Evolutionary conservation across 1,140 invertebrate genomes (phyloP).

Genomic region (Oreohelix idahoensis): DNA sequence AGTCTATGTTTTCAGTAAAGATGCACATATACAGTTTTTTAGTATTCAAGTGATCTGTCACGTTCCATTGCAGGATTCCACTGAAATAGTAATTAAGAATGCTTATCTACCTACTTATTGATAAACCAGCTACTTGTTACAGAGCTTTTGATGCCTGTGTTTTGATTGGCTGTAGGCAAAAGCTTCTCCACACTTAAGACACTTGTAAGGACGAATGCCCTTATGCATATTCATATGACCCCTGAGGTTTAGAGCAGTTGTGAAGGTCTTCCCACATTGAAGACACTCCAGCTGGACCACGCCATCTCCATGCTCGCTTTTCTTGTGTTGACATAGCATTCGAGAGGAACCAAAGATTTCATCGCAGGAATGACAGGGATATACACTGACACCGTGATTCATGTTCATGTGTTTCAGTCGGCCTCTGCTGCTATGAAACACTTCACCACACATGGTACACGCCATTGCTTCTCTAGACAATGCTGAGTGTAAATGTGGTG

Average conservation of each 20-base stretch:
- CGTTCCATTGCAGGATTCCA: too few relatives aligned
- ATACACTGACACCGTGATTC: slow-evolving; percentile 8
- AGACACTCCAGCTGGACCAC: slow-evolving; percentile 8
- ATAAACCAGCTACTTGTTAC: neutral
- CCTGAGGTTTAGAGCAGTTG: slow-evolving; percentile 10
- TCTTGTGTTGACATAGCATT: slow-evolving; percentile 13
- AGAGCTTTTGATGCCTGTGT: slow-evolving; percentile 25
- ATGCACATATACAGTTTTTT: too few relatives aligned
- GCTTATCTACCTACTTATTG: neutral
- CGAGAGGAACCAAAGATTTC: slow-evolving; percentile 20
- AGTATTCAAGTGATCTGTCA: too few relatives aligned
- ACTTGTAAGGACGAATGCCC: slow-evolving; percentile 14
- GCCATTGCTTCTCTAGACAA: neutral
- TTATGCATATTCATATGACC: slow-evolving; percentile 33
- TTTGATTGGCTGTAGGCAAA: slow-evolving; percentile 29
- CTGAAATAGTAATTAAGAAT: too few relatives aligned
- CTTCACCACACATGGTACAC: slow-evolving; percentile 8
- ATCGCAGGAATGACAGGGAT: neutral
- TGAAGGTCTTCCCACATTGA: slow-evolving; percentile 15
- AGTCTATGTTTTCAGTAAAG: too few relatives aligned
- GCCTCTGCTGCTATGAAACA: slow-evolving; percentile 6
- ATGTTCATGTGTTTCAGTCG: slow-evolving; percentile 15
- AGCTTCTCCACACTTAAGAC: slow-evolving; percentile 20
- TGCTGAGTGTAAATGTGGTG: neutral
- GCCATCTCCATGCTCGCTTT: neutral